phyloP scores from a whole-genome alignment of 2,113 vertebrate species.

The Pseudolaguvia tuberculata region DNA sequence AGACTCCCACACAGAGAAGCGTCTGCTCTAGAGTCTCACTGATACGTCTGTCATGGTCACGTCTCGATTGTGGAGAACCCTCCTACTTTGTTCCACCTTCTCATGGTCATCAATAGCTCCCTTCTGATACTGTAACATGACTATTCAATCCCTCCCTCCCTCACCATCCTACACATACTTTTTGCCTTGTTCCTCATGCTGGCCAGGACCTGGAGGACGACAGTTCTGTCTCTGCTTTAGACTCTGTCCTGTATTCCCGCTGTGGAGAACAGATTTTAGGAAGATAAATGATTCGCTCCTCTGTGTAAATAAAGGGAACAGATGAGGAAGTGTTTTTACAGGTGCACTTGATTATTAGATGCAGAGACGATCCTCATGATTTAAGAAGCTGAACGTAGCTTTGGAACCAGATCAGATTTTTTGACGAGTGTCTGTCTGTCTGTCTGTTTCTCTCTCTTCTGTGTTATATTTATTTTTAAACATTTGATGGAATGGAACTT shows the following conservation, averaged over 20 bases:
- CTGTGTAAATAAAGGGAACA: slow-evolving; percentile 17
- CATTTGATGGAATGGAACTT: slow-evolving; percentile 4
- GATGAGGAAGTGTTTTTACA: slow-evolving; percentile 37
- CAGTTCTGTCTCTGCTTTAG: slow-evolving; percentile 33
- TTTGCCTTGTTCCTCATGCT: slow-evolving; percentile 10
- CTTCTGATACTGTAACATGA: slow-evolving; percentile 14
- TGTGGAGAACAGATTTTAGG: neutral
- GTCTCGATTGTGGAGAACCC: slow-evolving; percentile 22
- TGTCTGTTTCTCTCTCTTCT: neutral
- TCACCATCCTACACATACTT: slow-evolving; percentile 26
- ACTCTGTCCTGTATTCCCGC: neutral
- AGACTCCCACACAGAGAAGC: too few relatives aligned
- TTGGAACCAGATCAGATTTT: too few relatives aligned
- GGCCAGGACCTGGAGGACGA: slow-evolving; percentile 35
- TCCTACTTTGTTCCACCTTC: slow-evolving; percentile 35
- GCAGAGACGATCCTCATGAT: too few relatives aligned
- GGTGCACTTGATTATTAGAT: slow-evolving; percentile 16
- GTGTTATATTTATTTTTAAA: slow-evolving; percentile 4
- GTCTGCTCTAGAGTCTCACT: too few relatives aligned
- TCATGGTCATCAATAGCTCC: slow-evolving; percentile 12
- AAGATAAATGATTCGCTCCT: neutral
- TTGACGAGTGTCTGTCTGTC: neutral
- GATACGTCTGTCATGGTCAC: too few relatives aligned
- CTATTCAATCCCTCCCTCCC: slow-evolving; percentile 16
- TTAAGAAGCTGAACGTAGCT: too few relatives aligned